Conservation (phyloP, 2,113 vertebrate genomes). For the Coreoperca whiteheadi region DNA sequence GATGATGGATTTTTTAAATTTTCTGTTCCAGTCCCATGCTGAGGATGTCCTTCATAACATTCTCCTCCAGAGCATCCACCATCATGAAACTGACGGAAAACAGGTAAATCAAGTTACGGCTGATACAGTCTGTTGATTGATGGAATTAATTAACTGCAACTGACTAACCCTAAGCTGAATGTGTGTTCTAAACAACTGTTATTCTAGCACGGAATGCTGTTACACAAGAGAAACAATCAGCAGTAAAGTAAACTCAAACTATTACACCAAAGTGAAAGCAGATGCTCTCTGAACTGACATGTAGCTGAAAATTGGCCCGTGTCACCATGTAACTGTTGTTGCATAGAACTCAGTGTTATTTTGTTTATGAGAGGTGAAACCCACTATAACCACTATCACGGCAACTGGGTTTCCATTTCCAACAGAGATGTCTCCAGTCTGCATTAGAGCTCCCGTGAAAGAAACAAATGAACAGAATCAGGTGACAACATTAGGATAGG, state of each 20-base stretch:
- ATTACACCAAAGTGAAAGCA: constrained; percentile 39
- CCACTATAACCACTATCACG: not conserved
- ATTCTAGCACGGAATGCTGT: not conserved
- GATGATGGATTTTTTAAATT: constrained; percentile 1
- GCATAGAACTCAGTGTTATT: not conserved
- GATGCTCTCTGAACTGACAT: constrained; percentile 21
- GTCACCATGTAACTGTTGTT: not conserved
- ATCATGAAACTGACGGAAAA: constrained; percentile 92
- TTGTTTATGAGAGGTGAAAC: not conserved
- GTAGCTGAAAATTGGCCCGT: not conserved
- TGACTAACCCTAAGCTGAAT: not conserved
- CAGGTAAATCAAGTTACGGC: constrained; percentile 77
- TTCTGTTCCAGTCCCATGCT: constrained; percentile 87
- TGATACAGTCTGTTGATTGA: too few relatives aligned
- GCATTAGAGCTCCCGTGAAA: not conserved
- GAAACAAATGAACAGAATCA: not conserved
- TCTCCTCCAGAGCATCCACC: constrained; percentile 86
- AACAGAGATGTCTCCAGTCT: not conserved
- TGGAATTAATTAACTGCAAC: not conserved
- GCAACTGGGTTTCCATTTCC: not conserved
- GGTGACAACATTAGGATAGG: not conserved
- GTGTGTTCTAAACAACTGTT: constrained; percentile 13
- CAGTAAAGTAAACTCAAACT: constrained; percentile 27
- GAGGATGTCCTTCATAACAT: constrained; percentile 93
- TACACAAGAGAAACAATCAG: constrained; percentile 28